phyloP scores from a whole-genome alignment of 2,888 invertebrate genomes.

The Imbricaverruca yamaguchii region DNA sequence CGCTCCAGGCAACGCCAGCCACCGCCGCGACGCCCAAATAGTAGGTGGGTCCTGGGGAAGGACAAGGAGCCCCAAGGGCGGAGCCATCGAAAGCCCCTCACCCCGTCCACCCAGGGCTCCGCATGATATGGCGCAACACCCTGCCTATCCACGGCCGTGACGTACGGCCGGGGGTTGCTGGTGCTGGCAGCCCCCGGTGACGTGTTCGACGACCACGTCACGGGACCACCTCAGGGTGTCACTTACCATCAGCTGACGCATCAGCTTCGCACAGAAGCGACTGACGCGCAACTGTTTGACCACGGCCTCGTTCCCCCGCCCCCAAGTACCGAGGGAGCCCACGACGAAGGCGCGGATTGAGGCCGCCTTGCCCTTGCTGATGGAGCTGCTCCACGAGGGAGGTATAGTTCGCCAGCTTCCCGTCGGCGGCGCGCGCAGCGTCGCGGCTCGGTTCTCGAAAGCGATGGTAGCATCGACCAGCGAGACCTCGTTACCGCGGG shows the following conservation, averaged over 20 bases:
- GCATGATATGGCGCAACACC: not conserved
- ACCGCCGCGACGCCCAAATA: not conserved
- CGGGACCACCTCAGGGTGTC: constrained; percentile 37
- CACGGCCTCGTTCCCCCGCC: not conserved
- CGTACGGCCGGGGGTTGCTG: not conserved
- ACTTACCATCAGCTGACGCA: constrained; percentile 36
- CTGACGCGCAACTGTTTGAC: not conserved
- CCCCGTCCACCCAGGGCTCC: too few species aligned
- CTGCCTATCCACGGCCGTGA: not conserved
- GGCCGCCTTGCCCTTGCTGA: not conserved
- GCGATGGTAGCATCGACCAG: not conserved
- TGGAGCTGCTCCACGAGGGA: not conserved
- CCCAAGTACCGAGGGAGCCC: not conserved
- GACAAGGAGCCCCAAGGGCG: not conserved
- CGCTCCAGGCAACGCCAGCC: not conserved
- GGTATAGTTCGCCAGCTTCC: not conserved
- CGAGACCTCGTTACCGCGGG: not conserved
- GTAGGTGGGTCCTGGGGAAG: not conserved
- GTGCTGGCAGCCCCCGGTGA: constrained; percentile 34
- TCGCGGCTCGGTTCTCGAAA: not conserved
- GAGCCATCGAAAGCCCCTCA: not conserved
- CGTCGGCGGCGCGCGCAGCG: not conserved
- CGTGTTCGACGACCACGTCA: constrained; percentile 39
- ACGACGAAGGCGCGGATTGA: not conserved
- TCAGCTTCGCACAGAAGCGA: constrained; percentile 33